Conservation (phyloP, 2,888 invertebrate genomes). For the Thalpophila matura region DNA sequence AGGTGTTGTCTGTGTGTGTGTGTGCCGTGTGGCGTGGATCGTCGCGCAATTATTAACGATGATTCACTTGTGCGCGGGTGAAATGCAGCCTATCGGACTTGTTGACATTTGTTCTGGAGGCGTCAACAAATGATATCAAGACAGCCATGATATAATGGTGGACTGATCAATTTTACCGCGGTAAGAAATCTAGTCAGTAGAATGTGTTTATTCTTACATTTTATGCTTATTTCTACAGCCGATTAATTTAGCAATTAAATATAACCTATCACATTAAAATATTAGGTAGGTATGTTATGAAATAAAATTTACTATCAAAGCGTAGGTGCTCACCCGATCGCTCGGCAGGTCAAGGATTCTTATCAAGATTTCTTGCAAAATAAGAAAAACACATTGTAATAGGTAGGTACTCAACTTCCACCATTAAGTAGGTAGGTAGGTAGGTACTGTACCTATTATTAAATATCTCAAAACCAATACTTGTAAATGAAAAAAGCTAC, state of each 20-base stretch:
- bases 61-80: conserved; percentile 90
- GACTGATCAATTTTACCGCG: conserved; percentile 85
- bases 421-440: too few relatives aligned
- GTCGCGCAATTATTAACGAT: conserved; percentile 90
- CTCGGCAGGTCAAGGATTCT: conserved; percentile 35
- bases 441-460: too few relatives aligned
- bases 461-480: not conserved
- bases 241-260: conserved; percentile 4
- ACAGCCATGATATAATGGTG: conserved; percentile 84
- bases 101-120: conserved; percentile 88
- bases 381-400: conserved; percentile 4
- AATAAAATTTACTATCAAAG: conserved; percentile 18
- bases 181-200: conserved; percentile 70
- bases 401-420: too few relatives aligned
- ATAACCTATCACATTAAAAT: conserved; percentile 1
- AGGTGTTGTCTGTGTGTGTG: conserved; percentile 83
- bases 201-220: conserved; percentile 9
- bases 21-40: conserved; percentile 87
- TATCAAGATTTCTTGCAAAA: conserved; percentile 24
- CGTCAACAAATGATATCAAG: conserved; percentile 88
- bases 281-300: conserved; percentile 17
- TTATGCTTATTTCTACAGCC: not conserved
- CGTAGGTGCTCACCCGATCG: conserved; percentile 30
- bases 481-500: too few relatives aligned
- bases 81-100: conserved; percentile 90